Base-by-base conservation (phyloP, 2,113 vertebrate species). In the Corynorhinus townsendii region DNA sequence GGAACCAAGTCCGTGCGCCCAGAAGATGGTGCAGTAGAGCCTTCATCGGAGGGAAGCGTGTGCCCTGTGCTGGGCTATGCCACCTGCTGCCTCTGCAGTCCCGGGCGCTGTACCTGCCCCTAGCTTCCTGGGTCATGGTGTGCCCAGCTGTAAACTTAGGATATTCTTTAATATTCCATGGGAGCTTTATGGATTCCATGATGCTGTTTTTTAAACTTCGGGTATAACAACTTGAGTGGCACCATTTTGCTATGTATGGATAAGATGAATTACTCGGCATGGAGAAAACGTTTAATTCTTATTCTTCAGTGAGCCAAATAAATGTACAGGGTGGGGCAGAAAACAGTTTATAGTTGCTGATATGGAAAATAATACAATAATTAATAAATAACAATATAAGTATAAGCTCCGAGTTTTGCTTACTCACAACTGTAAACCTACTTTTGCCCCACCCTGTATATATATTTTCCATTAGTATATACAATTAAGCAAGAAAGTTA, bases 31-130 rank as follows among this genome's bases (percentile, higher is more conserved):
- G n/a, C 5, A 1, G 4, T 0, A 1, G 4, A 26, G 15, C 11
- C 3, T 7, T n/a, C 2, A 33, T 7, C 11, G 0, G 12, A 3
- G 3, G 24, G 19, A 40, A 68, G 35, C 16, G 4, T 7, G 2
- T 0, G 4, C 45, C 4, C 75, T 24, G 5, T 0, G 1, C 26
- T 11, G 12, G 8, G 38, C 86, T 24, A 3, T 33, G 24, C 26
- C 17, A 3, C 20, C 59, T 15, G n/a, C 62, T 16, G n/a, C 45
- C 52, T 26, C 40, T 20, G 52, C 0, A 43, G 38, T 35, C 64
- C 38, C 7, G 26, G 24, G 54, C 4, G 4, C 17, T 28, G 59
- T 19, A 11, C 59, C 11, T 33, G 24, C 9, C 22, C n/a, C 15
- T 0, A 40, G 71, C 52, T 62, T 30, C 6, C 24, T 24, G 10